These are phyloP conservation scores for Trachemys scripta DNA, from an alignment of 2,113 vertebrate species.

Conservation along the genomic window DNA sequence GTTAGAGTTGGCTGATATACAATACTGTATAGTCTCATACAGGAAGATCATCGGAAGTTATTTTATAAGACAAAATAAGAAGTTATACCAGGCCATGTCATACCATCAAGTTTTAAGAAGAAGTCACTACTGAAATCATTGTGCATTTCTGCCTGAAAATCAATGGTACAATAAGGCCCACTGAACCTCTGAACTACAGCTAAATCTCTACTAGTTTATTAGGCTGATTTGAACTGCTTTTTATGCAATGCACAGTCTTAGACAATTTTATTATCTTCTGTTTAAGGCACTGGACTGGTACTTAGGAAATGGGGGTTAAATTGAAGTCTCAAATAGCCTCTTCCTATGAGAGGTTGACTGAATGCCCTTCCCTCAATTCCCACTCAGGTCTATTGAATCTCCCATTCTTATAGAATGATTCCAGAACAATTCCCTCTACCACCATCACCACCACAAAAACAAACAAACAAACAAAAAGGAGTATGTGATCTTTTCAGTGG, in stretches of 20 bases:
- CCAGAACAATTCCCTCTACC: too few species aligned
- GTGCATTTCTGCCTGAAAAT: conserved; percentile 9
- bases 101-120: neutral
- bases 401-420: neutral
- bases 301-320: rapidly evolving
- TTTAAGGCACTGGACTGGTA: neutral
- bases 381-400: neutral
- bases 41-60: conserved; percentile 7
- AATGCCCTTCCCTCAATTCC: neutral
- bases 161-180: neutral
- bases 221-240: neutral
- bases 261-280: neutral
- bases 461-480: neutral
- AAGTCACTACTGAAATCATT: neutral
- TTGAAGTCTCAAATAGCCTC: neutral
- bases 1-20: neutral
- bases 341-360: neutral
- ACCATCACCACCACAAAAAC: too few species aligned
- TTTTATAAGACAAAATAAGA: conserved; percentile 23
- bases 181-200: neutral
- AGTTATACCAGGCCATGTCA: neutral
- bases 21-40: neutral
- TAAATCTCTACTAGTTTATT: neutral
- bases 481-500: neutral
- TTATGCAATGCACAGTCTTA: neutral